A percentile compares a stretch with the other conserved stretches of the same genome.
phyloP scores from a whole-genome alignment of 2,888 invertebrate species.

The Steinernema scapterisci region DNA sequence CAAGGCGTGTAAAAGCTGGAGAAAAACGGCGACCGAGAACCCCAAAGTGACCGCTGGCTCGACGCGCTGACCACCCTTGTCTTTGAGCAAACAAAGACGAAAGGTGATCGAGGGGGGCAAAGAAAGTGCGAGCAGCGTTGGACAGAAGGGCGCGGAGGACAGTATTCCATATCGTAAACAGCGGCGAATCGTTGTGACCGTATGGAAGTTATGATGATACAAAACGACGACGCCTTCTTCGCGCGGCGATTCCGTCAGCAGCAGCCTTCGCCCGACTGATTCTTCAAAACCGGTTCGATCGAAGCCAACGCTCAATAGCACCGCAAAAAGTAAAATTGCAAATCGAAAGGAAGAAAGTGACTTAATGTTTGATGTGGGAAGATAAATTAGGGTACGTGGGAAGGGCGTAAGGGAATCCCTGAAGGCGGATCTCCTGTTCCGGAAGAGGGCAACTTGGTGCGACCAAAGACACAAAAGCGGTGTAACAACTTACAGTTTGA shows the following conservation, averaged over 20 bases:
- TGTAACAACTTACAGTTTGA: conserved; percentile 80
- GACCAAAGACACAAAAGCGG: not conserved
- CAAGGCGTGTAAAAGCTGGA: not conserved
- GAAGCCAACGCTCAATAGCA: not conserved
- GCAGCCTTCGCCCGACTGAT: conserved; percentile 16
- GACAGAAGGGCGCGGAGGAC: not conserved
- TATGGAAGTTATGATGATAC: conserved; percentile 9
- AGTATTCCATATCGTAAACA: not conserved
- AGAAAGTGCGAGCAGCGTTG: not conserved
- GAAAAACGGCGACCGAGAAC: not conserved
- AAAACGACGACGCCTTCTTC: not conserved
- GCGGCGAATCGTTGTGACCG: not conserved
- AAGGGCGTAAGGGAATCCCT: too few species aligned
- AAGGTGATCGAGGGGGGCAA: too few species aligned
- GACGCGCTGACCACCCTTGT: too few species aligned
- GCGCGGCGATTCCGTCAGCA: conserved; percentile 3
- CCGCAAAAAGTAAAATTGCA: conserved; percentile 16
- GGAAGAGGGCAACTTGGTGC: too few species aligned
- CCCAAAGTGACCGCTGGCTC: not conserved
- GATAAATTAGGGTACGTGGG: not conserved
- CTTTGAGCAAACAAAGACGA: not conserved
- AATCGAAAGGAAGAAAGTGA: conserved; percentile 1
- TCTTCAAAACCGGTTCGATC: not conserved
- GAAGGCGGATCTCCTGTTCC: too few species aligned
- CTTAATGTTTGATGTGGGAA: not conserved